These are phyloP conservation scores for Phalacrocorax carbo DNA, from an alignment of 2,113 vertebrate species.

Conservation along the genomic window DNA sequence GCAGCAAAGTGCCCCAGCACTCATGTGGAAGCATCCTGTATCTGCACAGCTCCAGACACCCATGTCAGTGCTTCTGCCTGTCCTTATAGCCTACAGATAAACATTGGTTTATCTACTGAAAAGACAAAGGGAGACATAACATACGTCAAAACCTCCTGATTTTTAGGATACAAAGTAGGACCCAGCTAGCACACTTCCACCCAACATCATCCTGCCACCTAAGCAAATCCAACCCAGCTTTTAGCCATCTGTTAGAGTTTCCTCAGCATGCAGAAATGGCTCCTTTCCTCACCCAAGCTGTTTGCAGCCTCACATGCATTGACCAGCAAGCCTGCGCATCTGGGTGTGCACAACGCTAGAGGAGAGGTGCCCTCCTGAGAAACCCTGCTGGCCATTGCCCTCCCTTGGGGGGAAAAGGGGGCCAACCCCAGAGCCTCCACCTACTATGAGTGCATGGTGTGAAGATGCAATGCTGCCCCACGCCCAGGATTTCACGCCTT, in stretches of 20 bases:
- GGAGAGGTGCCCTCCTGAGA: not conserved
- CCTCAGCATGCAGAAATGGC: not conserved
- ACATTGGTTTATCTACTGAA: not conserved
- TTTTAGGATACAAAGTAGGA: not conserved
- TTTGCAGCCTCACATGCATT: not conserved
- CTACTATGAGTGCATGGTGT: rapidly evolving
- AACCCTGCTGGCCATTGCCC: not conserved
- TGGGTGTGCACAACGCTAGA: rapidly evolving
- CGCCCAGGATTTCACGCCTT: not conserved
- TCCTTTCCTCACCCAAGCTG: not conserved
- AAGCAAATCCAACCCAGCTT: not conserved
- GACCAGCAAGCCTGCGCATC: not conserved
- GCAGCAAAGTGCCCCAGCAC: not conserved
- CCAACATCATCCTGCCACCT: not conserved
- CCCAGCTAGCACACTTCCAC: not conserved
- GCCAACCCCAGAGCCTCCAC: not conserved
- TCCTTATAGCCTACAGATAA: not conserved
- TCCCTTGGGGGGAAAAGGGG: no score
- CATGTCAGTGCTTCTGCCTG: rapidly evolving
- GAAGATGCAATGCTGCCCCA: not conserved
- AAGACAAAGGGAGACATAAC: not conserved
- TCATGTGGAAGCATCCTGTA: not conserved
- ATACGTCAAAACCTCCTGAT: not conserved
- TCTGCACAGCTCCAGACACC: not conserved
- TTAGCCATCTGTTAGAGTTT: not conserved